phyloP scores from a whole-genome alignment of 2,797 vertebrate species.

The Protonibea diacanthus region DNA sequence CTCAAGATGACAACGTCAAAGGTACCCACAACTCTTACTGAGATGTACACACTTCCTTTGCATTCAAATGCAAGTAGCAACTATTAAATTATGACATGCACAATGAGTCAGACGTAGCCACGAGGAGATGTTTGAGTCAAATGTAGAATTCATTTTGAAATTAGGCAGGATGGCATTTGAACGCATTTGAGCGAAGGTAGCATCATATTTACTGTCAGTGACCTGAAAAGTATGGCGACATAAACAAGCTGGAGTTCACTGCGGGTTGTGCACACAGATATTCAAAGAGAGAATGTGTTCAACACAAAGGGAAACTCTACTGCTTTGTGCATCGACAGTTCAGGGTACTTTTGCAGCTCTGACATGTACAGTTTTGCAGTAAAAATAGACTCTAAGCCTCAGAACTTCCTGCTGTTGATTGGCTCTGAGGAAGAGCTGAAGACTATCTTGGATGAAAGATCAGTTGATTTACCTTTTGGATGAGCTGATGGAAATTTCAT shows the following conservation, averaged over 20 bases:
- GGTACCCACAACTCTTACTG: conserved; percentile 56
- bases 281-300: conserved; percentile 50
- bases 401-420: conserved; percentile 33
- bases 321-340: conserved; percentile 72
- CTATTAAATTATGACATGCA: conserved; percentile 30
- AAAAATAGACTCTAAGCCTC: conserved; percentile 31
- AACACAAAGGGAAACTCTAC: conserved; percentile 48
- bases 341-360: conserved; percentile 71
- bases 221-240: conserved; percentile 39
- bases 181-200: conserved; percentile 20
- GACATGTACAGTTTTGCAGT: conserved; percentile 4
- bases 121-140: conserved; percentile 22
- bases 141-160: conserved; percentile 50
- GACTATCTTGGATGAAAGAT: neutral
- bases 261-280: conserved; percentile 59
- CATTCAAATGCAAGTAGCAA: conserved; percentile 36
- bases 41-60: conserved; percentile 59
- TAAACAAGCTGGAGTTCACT: conserved; percentile 39
- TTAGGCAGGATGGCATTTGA: conserved; percentile 64
- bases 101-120: neutral
- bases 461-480: conserved; percentile 36
- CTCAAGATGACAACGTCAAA: neutral
- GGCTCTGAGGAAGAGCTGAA: conserved; percentile 16
- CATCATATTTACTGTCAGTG: conserved; percentile 34
- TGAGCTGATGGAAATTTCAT: conserved; percentile 40